These are phyloP conservation scores for Chloroclysta siterata DNA, from an alignment of 2,888 invertebrate species.

Conservation along the genomic window DNA sequence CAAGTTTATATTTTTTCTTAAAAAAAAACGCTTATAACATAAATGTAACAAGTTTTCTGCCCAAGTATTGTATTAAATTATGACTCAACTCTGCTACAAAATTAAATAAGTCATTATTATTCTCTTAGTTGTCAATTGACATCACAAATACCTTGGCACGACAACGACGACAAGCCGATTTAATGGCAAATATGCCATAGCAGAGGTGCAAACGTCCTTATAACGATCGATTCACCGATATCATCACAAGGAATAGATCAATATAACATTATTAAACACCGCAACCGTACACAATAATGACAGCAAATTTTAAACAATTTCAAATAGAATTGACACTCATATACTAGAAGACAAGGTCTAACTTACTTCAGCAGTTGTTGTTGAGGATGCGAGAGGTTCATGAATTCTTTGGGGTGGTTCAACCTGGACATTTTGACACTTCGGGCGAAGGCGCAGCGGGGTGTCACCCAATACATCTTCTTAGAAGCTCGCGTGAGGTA, in stretches of 20 bases:
- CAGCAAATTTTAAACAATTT: not conserved
- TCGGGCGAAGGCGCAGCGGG: slow-evolving; percentile 80
- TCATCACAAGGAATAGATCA: slow-evolving; percentile 66
- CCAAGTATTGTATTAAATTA: too few species aligned
- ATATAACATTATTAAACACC: slow-evolving; percentile 66
- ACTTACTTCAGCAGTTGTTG: slow-evolving; percentile 12
- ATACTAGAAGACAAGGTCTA: slow-evolving; percentile 11
- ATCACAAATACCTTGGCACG: slow-evolving; percentile 52
- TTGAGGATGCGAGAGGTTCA: slow-evolving; percentile 13
- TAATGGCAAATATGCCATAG: slow-evolving; percentile 62
- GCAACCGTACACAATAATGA: slow-evolving; percentile 54
- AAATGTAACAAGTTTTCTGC: too few species aligned
- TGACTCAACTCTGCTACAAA: too few species aligned
- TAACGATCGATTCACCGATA: slow-evolving; percentile 59
- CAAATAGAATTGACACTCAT: slow-evolving; percentile 12
- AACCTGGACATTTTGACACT: slow-evolving; percentile 81
- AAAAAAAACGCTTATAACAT: too few species aligned
- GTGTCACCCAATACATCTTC: slow-evolving; percentile 72
- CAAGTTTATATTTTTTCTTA: not conserved
- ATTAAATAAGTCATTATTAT: too few species aligned
- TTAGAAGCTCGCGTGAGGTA: slow-evolving; percentile 76
- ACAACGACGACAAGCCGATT: slow-evolving; percentile 69
- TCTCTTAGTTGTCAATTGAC: not conserved
- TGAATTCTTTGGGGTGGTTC: slow-evolving; percentile 61
- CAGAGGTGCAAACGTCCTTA: slow-evolving; percentile 70